A percentile compares a stretch with the other conserved stretches of the same genome.
These are phyloP conservation scores for Oceanites oceanicus DNA, from an alignment of 2,113 vertebrate genomes.

Conservation along the genomic window DNA sequence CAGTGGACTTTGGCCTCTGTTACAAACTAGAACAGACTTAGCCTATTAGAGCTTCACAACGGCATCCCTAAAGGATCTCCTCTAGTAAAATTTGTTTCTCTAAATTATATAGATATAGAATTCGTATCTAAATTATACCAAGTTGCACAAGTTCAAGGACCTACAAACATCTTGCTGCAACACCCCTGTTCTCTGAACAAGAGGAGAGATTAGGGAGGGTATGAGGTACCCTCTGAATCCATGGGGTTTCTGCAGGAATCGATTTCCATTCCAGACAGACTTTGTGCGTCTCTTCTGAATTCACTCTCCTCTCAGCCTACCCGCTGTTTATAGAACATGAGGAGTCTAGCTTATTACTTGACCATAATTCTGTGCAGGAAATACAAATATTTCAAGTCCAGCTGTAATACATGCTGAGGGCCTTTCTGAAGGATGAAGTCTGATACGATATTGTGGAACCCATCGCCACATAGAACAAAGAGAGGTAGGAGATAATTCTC, in stretches of 20 bases:
- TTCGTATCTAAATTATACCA: neutral
- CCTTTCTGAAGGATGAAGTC: neutral
- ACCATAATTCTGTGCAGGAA: neutral
- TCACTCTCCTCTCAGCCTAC: neutral
- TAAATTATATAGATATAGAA: neutral
- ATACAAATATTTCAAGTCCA: neutral
- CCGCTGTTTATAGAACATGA: fast-evolving
- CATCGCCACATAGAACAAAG: fast-evolving
- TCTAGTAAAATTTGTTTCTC: neutral
- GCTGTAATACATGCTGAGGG: neutral
- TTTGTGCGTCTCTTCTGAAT: neutral
- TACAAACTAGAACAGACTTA: neutral
- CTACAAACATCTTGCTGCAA: neutral
- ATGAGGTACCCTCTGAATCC: neutral
- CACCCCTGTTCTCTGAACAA: neutral
- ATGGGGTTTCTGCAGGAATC: neutral
- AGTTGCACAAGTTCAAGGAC: neutral
- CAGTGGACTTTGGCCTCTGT: neutral
- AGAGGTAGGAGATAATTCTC: neutral
- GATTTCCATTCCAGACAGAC: neutral
- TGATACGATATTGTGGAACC: neutral
- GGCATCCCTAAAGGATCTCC: neutral
- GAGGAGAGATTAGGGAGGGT: neutral
- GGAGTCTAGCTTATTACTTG: neutral
- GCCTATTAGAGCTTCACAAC: neutral